Evolutionary conservation across 1,140 invertebrate genomes (phyloP), one percentile per base, ranked within the genome.

Genomic region (Bactericera cockerelli): DNA sequence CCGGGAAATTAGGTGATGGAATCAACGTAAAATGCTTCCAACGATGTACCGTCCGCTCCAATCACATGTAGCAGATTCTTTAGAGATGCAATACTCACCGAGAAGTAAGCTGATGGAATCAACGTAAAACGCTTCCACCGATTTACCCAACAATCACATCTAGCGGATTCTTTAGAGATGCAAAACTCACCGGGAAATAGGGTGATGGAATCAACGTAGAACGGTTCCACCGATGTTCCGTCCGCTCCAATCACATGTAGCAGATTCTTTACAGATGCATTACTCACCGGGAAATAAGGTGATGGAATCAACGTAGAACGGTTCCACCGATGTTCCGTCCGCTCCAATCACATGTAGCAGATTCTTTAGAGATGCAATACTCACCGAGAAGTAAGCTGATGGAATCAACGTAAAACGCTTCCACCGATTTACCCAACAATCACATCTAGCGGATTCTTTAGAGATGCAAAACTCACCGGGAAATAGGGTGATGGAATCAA

Each of bases 271-370:
- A 14, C 6, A 11, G 14, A 16, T n/a, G 2, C 21, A 6, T 19
- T 22, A 57, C 26, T 57, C 59, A 62, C 66, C 65, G 33, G 65
- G 33, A 49, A 31, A 62, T 22, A 63, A 59, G 24, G 28, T 60
- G 2, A 67, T 25, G 6, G 59, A 36, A 53, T 68, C 59, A 60
- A 70, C 70, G 57, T 64, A 58, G 0, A 69, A 67, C 3, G 79
- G 75, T 64, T 78, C 70, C 4, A 83, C 71, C 10, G 76, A 69
- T 39, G 70, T 68, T 22, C 76, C 76, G 64, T 81, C 80, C 10
- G 71, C 68, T 1, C 74, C 70, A 26, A 78, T 71, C 1, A 79
- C 65, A 26, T 65, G 67, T 25, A 81, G 53, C 2, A 64, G 67
- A 60, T 81, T 79, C 22, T n/a, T n/a, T n/a, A n/a, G n/a, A n/a